Conservation (phyloP, 2,888 invertebrate species). For the Cryptocheilus praepositus region DNA sequence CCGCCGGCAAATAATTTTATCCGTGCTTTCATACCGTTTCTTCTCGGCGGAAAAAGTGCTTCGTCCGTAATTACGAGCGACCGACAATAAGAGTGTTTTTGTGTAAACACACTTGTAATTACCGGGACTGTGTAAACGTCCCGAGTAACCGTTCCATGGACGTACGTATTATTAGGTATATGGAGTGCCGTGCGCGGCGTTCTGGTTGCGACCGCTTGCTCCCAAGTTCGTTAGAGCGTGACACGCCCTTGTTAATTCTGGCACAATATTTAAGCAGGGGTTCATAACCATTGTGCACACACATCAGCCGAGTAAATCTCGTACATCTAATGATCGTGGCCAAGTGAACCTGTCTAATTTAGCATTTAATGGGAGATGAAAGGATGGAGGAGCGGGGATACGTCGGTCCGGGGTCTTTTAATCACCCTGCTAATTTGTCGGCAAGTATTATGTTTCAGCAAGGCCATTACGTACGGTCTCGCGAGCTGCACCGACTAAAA, state of each 20-base stretch:
- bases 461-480: not conserved
- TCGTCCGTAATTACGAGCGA: conserved; percentile 17
- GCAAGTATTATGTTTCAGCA: conserved; percentile 3
- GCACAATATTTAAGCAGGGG: conserved; percentile 58
- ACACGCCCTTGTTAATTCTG: conserved; percentile 55
- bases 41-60: not conserved
- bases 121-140: conserved; percentile 45
- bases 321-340: conserved; percentile 29
- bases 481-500: too few species aligned
- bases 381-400: too few species aligned
- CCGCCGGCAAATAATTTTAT: too few species aligned
- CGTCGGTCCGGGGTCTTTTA: conserved; percentile 17
- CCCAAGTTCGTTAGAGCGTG: conserved; percentile 53
- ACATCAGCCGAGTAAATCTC: conserved; percentile 32
- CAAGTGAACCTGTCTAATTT: conserved; percentile 28
- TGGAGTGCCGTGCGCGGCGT: conserved; percentile 22
- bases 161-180: conserved; percentile 34
- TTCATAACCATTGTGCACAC: conserved; percentile 36
- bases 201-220: conserved; percentile 37
- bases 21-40: too few species aligned
- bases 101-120: conserved; percentile 56
- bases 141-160: conserved; percentile 11
- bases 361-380: conserved; percentile 17
- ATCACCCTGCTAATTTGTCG: conserved; percentile 25
- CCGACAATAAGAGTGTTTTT: conserved; percentile 37